These are phyloP conservation scores for Cheiracanthium punctorium DNA, from an alignment of 2,888 invertebrate genomes.

Conservation along the genomic window DNA sequence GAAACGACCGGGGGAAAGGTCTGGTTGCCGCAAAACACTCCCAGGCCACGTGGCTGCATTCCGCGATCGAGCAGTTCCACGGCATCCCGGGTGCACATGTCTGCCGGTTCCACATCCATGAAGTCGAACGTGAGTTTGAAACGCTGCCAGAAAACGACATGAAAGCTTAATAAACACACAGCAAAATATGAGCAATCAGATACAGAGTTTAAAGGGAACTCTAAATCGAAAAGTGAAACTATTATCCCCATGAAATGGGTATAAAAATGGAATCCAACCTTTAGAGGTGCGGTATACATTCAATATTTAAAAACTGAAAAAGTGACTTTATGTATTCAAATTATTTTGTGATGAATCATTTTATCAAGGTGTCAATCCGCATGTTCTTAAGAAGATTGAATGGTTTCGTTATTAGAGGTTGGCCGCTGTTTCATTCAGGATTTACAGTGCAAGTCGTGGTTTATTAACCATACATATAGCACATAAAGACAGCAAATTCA, in stretches of 20 bases:
- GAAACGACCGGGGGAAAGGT: slow-evolving; percentile 21
- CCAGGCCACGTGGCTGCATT: neutral
- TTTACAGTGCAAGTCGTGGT: no score
- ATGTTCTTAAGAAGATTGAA: no score
- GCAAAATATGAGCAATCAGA: neutral
- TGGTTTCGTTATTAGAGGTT: no score
- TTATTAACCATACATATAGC: no score
- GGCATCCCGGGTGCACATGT: slow-evolving; percentile 34
- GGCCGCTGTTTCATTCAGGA: no score
- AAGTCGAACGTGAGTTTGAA: slow-evolving; percentile 34
- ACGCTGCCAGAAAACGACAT: slow-evolving; percentile 17
- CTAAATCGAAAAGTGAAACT: neutral
- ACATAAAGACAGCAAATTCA: no score
- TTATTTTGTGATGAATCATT: no score
- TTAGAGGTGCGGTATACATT: no score
- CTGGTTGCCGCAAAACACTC: slow-evolving; percentile 50
- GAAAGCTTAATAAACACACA: neutral
- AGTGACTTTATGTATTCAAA: no score
- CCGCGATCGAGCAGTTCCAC: slow-evolving; percentile 22
- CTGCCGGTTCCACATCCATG: slow-evolving; percentile 44
- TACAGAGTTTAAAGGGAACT: neutral
- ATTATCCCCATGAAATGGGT: no score
- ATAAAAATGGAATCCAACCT: no score
- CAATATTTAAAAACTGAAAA: neutral
- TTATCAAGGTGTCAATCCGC: no score